phyloP scores from a whole-genome alignment of 2,797 vertebrate genomes.

The Anguilla obscura region DNA sequence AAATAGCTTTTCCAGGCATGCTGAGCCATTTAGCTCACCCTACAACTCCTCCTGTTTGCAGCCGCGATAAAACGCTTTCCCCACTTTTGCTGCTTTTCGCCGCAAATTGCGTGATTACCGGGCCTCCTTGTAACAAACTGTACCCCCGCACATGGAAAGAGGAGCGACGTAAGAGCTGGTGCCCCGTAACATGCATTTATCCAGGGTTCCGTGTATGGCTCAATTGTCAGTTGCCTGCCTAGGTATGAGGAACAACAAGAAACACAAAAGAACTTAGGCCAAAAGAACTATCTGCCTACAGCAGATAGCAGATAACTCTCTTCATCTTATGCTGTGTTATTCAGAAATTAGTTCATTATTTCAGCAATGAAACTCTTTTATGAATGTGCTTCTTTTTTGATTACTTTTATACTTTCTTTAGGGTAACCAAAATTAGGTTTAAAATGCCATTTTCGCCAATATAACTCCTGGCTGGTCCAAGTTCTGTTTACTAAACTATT shows the following conservation, averaged over 20 bases:
- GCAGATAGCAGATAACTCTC: neutral
- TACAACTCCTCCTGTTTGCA: constrained; percentile 77
- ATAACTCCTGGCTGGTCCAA: neutral
- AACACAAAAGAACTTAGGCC: neutral
- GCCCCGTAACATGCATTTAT: neutral
- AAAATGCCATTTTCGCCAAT: neutral
- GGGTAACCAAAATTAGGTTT: neutral
- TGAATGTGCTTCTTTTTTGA: neutral
- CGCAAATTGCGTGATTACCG: neutral
- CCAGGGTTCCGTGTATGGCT: neutral
- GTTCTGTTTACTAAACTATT: neutral
- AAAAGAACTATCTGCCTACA: neutral
- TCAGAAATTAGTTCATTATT: neutral
- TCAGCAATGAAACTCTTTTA: neutral
- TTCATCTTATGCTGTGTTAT: neutral
- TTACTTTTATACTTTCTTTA: neutral
- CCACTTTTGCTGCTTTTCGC: neutral
- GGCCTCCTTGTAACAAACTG: neutral
- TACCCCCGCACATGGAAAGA: neutral
- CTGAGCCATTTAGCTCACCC: constrained; percentile 81
- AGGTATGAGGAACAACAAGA: neutral
- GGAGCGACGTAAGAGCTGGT: neutral
- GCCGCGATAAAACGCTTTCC: constrained; percentile 70
- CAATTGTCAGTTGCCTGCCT: neutral
- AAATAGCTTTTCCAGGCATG: constrained; percentile 81